A percentile compares a stretch with the other conserved stretches of the same genome.
phyloP scores from a whole-genome alignment of 2,888 invertebrate genomes.

The Lasioglossum marginatum region DNA sequence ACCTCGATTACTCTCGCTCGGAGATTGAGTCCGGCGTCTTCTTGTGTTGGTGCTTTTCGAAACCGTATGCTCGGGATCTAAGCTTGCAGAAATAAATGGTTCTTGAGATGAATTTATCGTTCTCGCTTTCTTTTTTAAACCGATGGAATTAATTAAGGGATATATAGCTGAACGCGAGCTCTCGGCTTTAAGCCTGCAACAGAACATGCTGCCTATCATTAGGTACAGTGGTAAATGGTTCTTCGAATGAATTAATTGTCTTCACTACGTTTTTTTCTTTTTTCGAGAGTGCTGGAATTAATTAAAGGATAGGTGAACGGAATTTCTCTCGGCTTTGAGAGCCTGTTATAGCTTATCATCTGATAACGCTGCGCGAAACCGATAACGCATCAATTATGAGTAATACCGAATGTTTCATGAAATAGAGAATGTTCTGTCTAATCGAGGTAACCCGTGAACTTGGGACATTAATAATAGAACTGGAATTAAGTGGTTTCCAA shows the following conservation, averaged over 20 bases:
- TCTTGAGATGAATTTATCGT: not conserved
- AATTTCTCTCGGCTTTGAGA: not conserved
- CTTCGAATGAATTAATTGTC: not conserved
- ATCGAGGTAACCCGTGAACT: not conserved
- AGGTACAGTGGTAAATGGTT: not conserved
- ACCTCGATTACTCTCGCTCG: slow-evolving; percentile 1
- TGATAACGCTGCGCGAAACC: not conserved
- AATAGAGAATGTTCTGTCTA: not conserved
- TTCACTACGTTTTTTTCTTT: not conserved
- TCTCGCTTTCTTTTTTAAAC: not conserved
- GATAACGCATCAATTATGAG: not conserved
- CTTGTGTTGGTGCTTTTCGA: not conserved
- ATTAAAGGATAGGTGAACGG: not conserved
- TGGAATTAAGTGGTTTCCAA: no score
- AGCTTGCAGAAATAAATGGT: not conserved
- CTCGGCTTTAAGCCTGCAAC: not conserved
- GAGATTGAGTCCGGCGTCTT: not conserved
- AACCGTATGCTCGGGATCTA: not conserved
- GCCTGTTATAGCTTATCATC: not conserved
- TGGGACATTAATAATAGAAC: not conserved
- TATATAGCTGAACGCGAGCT: not conserved
- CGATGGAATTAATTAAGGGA: not conserved
- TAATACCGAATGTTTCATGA: not conserved
- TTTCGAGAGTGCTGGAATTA: not conserved
- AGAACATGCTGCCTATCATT: not conserved